phyloP scores from a whole-genome alignment of 2,113 vertebrate genomes.

The Podarcis muralis region DNA sequence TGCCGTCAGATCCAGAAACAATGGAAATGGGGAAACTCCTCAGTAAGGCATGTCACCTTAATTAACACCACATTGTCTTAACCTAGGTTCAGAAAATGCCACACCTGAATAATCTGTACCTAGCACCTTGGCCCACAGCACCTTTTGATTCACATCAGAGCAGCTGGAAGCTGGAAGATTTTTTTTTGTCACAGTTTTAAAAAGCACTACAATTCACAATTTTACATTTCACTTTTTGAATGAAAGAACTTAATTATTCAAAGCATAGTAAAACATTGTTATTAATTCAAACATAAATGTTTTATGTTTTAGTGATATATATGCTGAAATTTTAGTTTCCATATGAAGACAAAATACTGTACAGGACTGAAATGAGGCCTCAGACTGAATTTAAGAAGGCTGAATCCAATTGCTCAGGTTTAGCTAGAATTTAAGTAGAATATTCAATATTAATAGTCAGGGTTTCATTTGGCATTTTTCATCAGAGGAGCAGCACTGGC shows the following conservation, averaged over 20 bases:
- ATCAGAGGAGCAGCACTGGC: conserved; percentile 32
- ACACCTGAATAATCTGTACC: too few species aligned
- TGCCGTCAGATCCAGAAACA: too few species aligned
- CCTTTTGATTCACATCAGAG: too few species aligned
- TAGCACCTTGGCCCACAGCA: too few species aligned
- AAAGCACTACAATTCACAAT: neutral
- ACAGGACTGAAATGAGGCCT: neutral
- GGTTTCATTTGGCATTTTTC: conserved; percentile 18
- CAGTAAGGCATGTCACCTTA: too few species aligned
- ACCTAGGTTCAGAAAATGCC: too few species aligned
- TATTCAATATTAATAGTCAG: conserved; percentile 35
- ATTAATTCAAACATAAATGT: neutral
- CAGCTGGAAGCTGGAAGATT: neutral
- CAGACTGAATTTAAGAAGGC: neutral
- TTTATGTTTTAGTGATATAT: conserved; percentile 48
- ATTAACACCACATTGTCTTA: too few species aligned
- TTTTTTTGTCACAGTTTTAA: neutral
- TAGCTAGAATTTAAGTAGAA: neutral
- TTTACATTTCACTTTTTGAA: neutral
- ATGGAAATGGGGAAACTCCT: too few species aligned
- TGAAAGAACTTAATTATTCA: neutral
- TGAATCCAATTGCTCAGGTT: conserved; percentile 41
- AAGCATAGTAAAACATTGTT: neutral
- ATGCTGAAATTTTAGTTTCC: conserved; percentile 2
- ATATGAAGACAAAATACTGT: neutral